Base-by-base conservation (phyloP, 1,140 invertebrate genomes). In the Euwallacea fornicatus region DNA sequence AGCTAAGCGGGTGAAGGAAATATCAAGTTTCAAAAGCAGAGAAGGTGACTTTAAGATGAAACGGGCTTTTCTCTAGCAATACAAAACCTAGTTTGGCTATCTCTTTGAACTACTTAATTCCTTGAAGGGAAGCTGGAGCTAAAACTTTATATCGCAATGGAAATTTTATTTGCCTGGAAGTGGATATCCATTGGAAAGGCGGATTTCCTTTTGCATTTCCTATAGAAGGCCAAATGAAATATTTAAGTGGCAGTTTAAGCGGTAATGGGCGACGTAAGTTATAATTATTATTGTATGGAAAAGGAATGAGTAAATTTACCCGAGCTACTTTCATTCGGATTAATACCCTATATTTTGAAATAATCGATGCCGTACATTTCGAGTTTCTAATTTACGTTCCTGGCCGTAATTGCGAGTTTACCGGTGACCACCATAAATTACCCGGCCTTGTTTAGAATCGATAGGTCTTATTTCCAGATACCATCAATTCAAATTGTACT, bases 261-360 rank as follows among this genome's bases (percentile, higher is more conserved):
- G 21, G 21, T 33, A 33, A 33, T 50, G 46, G 46, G 46, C 46
- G 46, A 3, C 9, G 46, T 13, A 50, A 50, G 7, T 50, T 50
- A 50, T 50, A 50, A 50, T 50, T 13, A 13, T 33, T 50, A 50
- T 11, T 11, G 46, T 50, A 15, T 16, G 54, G 16, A 56, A 13
- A 9, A 6, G 10, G n/a, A 56, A 21, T 16, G 8, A 56, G 54
- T 56, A 33, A 56, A 56, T 56, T 56, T 16, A 56, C 16, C 16
- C 3, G 16, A 56, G n/a, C 9, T 41, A 61, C 59, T 41, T 42
- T 61, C 59, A 11, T 42, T 61, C 59, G 59, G 42, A 61, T 61
- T 61, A 61, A 61, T 42, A 61, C 59, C 59, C 21, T 61, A 61
- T 61, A 61, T 61, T 61, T 33, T 42, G 59, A 61, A 61, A 61